A percentile compares a stretch with the other conserved stretches of the same genome.
Evolutionary conservation across 2,113 vertebrate genomes (phyloP).

Genomic region (Microtus richardsoni): DNA sequence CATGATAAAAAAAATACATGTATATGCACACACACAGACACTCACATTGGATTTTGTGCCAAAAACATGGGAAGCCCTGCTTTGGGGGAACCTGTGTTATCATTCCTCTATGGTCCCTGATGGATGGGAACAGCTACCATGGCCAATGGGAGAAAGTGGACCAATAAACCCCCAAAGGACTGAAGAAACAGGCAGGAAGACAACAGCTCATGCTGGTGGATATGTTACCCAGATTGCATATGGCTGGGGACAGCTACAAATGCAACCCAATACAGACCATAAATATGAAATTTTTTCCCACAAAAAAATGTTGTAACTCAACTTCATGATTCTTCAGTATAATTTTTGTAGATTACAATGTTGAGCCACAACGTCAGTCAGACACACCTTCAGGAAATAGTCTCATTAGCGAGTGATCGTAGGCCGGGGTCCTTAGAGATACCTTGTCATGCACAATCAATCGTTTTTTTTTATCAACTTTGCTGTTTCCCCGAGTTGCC

Average conservation of each 20-base stretch:
- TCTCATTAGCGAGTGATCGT: neutral
- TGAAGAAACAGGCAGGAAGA: neutral
- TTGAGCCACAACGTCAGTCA: neutral
- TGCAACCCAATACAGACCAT: neutral
- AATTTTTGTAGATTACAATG: neutral
- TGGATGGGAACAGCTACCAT: conserved; percentile 28
- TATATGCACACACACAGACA: neutral
- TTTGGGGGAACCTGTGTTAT: neutral
- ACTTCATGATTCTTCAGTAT: neutral
- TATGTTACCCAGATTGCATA: neutral
- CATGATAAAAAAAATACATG: neutral
- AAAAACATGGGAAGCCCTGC: neutral
- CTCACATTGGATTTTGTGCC: neutral
- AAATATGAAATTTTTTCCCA: neutral
- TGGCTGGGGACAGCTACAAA: neutral
- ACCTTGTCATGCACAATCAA: neutral
- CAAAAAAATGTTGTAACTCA: neutral
- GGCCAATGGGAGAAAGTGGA: conserved; percentile 4
- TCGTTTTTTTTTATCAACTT: neutral
- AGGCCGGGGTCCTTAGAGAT: conserved; percentile 6
- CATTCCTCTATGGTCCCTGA: neutral
- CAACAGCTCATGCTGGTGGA: neutral
- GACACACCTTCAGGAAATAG: neutral
- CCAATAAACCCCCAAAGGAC: neutral
- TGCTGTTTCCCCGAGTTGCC: neutral